Conservation (phyloP, 1,140 invertebrate species). For the Ceratoteleas bidentatus region DNA sequence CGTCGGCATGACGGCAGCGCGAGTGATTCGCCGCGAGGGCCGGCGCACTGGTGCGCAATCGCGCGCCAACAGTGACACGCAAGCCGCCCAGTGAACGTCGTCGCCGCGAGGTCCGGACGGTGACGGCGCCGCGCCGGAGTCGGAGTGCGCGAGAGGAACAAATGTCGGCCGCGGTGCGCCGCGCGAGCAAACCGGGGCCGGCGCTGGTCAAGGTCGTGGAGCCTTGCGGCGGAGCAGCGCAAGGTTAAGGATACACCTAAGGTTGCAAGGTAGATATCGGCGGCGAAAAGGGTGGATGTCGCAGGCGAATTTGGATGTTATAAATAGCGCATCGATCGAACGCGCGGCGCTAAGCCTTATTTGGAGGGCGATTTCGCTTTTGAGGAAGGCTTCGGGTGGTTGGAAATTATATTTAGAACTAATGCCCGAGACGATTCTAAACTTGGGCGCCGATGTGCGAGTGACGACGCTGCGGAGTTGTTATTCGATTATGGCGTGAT, state of each 20-base stretch:
- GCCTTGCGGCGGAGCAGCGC: conserved; percentile 28
- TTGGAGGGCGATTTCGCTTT: too few species aligned
- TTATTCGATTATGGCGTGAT: too few species aligned
- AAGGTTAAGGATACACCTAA: conserved; percentile 56
- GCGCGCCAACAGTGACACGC: conserved; percentile 41
- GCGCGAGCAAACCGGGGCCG: conserved; percentile 1
- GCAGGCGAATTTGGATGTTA: too few species aligned
- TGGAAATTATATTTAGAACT: too few species aligned
- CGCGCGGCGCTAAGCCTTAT: too few species aligned
- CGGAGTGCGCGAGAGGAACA: not conserved
- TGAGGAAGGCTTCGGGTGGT: too few species aligned
- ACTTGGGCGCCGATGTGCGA: too few species aligned
- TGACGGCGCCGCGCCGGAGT: not conserved
- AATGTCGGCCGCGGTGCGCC: conserved; percentile 30
- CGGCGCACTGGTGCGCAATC: conserved; percentile 47
- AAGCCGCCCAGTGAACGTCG: conserved; percentile 53
- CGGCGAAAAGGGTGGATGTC: too few species aligned
- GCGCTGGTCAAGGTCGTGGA: conserved; percentile 39
- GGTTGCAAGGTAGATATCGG: too few species aligned
- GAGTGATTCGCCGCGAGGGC: conserved; percentile 47
- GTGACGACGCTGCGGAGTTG: too few species aligned
- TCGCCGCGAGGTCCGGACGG: conserved; percentile 11
- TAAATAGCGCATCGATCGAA: too few species aligned
- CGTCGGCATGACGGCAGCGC: conserved; percentile 49
- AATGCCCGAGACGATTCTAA: too few species aligned